Base-by-base conservation (phyloP, 1,140 invertebrate genomes). In the Cotesia typhae region DNA sequence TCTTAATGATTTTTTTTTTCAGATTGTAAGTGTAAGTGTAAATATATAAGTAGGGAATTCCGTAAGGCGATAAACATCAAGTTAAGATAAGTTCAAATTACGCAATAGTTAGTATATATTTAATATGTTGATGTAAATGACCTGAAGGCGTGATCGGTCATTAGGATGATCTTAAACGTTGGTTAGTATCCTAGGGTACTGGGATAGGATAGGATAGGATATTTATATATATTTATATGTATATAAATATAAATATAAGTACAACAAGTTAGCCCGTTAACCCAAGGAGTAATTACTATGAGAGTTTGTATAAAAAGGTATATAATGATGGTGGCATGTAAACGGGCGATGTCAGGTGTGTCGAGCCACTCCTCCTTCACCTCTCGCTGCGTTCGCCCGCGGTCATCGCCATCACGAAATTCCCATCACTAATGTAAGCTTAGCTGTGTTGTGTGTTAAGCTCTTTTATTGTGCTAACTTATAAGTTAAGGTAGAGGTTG, bases 271-370 rank as follows among this genome's bases (percentile, higher is more conserved):
- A 35, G 70, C 70, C 63, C 51, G 61, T 71, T 71, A 71, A 70
- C 47, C 61, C 38, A n/a, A 64, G 41, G 36, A 64, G 20, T 71
- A 57, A 71, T 66, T 66, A 66, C 61, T 12, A 67, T 38, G 10
- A 47, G 41, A 47, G 6, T 47, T 9, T 6, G 53, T 57, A 47
- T 6, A 47, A 10, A 47, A 7, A 41, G 38, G 9, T 41, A 41
- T 41, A 47, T 47, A 47, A 10, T 47, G 41, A 47, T 47, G 41
- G 41, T 10, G 41, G 41, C 41, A 47, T 3, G 41, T 10, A 47
- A 47, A 10, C 60, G 60, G 37, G 35, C 60, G 53, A 61, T 64
- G 67, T 75, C 74, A 75, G 71, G 71, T 75, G 70, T 67, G 74
- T 55, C 70, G 41, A 68, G 64, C 66, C 28, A 52, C 66, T 66